A percentile compares a stretch with the other conserved stretches of the same genome.
Conservation (phyloP, 2,797 vertebrate species). For the Holocentrus rufus region DNA sequence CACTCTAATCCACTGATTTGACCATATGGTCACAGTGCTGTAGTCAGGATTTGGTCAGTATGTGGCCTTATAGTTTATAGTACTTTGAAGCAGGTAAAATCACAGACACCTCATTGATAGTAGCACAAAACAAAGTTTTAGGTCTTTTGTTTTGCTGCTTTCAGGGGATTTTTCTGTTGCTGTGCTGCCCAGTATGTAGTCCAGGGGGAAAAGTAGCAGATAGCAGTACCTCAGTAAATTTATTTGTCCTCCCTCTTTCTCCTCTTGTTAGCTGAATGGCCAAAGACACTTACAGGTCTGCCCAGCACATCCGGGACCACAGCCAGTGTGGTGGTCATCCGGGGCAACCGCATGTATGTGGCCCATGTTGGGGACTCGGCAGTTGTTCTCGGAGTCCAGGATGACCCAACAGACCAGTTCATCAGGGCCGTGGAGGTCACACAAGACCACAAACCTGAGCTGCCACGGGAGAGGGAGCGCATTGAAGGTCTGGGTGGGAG, state of each 20-base stretch:
- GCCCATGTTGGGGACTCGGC: slow-evolving; percentile 96
- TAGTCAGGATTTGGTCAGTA: too few species aligned
- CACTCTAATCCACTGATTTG: too few species aligned
- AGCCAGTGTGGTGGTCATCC: slow-evolving; percentile 93
- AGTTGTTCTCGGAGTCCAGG: slow-evolving; percentile 93
- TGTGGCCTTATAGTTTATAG: too few species aligned
- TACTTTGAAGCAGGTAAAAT: too few species aligned
- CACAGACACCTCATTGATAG: too few species aligned
- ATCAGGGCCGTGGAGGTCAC: slow-evolving; percentile 93
- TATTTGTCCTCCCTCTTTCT: background rate
- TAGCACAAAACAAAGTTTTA: too few species aligned
- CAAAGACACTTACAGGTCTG: slow-evolving; percentile 94
- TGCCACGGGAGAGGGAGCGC: slow-evolving; percentile 92
- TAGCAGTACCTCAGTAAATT: background rate
- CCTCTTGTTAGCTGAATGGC: slow-evolving; percentile 90
- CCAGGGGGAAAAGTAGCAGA: background rate
- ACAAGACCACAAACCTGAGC: slow-evolving; percentile 96
- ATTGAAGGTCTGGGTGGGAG: slow-evolving; percentile 97
- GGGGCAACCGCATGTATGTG: slow-evolving; percentile 93
- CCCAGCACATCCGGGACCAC: slow-evolving; percentile 97
- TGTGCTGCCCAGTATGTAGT: too few species aligned
- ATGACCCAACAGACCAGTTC: slow-evolving; percentile 87
- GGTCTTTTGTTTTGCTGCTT: too few species aligned
- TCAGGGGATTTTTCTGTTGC: too few species aligned
- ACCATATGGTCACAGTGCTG: too few species aligned